Conservation (phyloP, 2,797 vertebrate genomes). For the Mormyrus proboscirostris region DNA sequence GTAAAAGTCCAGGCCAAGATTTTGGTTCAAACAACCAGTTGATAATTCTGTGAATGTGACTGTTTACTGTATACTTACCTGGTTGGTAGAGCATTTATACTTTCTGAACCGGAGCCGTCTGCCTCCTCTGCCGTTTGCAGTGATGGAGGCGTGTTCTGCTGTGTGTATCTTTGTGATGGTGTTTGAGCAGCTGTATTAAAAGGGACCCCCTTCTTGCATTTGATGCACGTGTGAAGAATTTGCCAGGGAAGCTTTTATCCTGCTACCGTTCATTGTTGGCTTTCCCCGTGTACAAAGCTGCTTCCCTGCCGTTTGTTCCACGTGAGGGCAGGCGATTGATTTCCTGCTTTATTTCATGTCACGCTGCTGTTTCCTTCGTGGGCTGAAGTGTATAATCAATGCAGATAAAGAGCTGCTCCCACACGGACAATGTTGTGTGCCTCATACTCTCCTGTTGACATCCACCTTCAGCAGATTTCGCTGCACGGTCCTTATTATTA, state of each 20-base stretch:
- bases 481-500: background rate
- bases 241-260: background rate
- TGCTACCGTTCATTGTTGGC: background rate
- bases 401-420: background rate
- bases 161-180: background rate
- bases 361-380: background rate
- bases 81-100: background rate
- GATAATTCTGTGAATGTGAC: background rate
- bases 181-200: background rate
- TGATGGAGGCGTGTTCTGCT: background rate
- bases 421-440: background rate
- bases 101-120: background rate
- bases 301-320: background rate
- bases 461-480: background rate
- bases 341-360: background rate
- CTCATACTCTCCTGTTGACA: background rate
- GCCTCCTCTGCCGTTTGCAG: background rate
- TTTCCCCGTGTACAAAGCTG: background rate
- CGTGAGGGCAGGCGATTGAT: background rate
- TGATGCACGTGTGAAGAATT: background rate
- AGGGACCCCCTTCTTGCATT: background rate
- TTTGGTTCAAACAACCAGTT: background rate
- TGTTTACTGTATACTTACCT: background rate
- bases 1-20: background rate
- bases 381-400: background rate